Evolutionary conservation across 2,888 invertebrate genomes (phyloP), one percentile per base, ranked within the genome.

Genomic region (Taenaris catops): DNA sequence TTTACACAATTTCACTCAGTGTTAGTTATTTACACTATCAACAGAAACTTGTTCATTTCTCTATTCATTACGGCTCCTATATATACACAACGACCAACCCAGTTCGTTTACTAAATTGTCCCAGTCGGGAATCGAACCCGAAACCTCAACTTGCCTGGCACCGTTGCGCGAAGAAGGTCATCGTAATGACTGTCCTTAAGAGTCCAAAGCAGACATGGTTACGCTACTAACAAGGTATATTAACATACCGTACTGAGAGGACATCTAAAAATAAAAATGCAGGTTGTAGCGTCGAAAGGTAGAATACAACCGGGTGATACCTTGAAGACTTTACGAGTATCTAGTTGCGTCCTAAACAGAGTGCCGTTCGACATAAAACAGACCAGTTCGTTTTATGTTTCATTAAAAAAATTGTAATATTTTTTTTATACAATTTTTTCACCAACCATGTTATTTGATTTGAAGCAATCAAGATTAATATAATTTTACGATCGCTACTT

Each of bases 211-310:
- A 23, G 31, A 23, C 31, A 8, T 32, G 32, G 32, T 24, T 21
- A 26, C 20, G n/a, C 21, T 34, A 34, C 60, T 68, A 70, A 69
- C 71, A 66, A 72, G 66, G 57, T 31, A 28, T 61, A 74, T 74
- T 76, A 69, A 71, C 75, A 74, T 74, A 72, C 62, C 61, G 52
- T 61, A 66, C 63, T 63, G 58, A 60, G 60, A 62, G 61, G 57
- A 57, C 58, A 57, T 63, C 73, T 76, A 74, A 74, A 78, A 76
- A 76, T 76, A 78, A 72, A 70, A 68, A 59, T 63, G 63, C 69
- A 62, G 63, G 39, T 42, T 42, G 27, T 41, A 51, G 55, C 55
- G 55, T 62, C 58, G 57, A 61, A 59, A 63, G 53, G 41, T 45
- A 47, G 41, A 46, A 49, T 53, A 36, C 28, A 44, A 26, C 32